Percentiles rank a stretch among this genome's conserved stretches.
phyloP scores from a whole-genome alignment of 1,140 invertebrate species.

The Drosophila tsacasi region DNA sequence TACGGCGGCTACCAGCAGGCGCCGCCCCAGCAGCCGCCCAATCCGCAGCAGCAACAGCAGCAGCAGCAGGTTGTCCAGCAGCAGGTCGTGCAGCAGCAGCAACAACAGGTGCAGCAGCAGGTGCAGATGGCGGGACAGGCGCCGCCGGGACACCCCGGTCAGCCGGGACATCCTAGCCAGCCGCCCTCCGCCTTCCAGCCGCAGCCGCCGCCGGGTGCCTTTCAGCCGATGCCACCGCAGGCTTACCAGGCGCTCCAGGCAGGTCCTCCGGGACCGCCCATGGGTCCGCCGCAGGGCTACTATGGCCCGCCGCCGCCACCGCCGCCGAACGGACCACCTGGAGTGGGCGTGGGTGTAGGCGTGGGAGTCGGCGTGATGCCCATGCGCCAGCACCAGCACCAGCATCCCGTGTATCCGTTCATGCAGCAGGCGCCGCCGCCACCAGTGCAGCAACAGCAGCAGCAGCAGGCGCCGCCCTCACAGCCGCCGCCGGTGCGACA shows the following conservation, averaged over 20 bases:
- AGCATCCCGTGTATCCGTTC: constrained; percentile 73
- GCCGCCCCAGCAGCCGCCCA: constrained; percentile 51
- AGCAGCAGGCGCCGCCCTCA: constrained; percentile 55
- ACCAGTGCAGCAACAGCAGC: constrained; percentile 55
- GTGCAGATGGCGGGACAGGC: constrained; percentile 46
- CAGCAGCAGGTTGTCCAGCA: constrained; percentile 44
- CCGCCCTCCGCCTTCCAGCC: constrained; percentile 58
- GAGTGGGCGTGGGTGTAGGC: constrained; percentile 40
- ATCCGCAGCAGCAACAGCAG: constrained; percentile 53
- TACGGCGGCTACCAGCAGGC: constrained; percentile 77
- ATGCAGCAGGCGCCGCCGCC: constrained; percentile 69
- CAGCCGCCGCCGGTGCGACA: constrained; percentile 73
- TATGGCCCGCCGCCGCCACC: constrained; percentile 74
- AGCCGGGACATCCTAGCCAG: constrained; percentile 55
- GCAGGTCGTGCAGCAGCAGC: constrained; percentile 55
- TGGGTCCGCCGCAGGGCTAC: constrained; percentile 72
- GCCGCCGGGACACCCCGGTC: constrained; percentile 50
- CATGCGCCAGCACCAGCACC: constrained; percentile 52
- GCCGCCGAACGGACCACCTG: constrained; percentile 67
- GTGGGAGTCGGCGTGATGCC: constrained; percentile 48
- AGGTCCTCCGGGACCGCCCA: constrained; percentile 84
- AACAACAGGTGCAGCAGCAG: constrained; percentile 64
- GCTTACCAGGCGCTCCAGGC: constrained; percentile 85
- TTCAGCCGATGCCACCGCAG: constrained; percentile 80
- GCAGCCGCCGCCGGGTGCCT: constrained; percentile 62